phyloP scores from a whole-genome alignment of 1,140 invertebrate genomes.

The Drosophila lini region DNA sequence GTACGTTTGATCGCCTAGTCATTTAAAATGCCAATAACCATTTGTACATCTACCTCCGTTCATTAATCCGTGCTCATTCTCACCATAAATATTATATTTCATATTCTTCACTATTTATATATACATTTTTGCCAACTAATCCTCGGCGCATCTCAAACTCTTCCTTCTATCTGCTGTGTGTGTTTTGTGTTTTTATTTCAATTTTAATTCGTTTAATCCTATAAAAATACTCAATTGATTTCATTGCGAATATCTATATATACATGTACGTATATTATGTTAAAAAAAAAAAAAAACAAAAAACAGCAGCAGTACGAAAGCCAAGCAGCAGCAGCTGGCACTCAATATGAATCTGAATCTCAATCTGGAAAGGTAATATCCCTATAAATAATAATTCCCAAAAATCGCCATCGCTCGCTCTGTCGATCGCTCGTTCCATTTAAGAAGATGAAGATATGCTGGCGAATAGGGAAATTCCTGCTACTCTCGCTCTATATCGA shows the following conservation, averaged over 20 bases:
- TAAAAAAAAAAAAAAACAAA: conserved; percentile 20
- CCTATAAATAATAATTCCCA: conserved; percentile 31
- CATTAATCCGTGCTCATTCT: conserved; percentile 14
- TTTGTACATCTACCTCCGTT: conserved; percentile 14
- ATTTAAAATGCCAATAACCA: conserved; percentile 22
- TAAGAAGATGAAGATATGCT: conserved; percentile 45
- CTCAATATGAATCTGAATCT: conserved; percentile 62
- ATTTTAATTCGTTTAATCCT: conserved; percentile 29
- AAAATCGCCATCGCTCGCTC: conserved; percentile 38
- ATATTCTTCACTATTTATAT: conserved; percentile 3
- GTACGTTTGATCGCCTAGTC: conserved; percentile 23
- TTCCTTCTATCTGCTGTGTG: conserved; percentile 43
- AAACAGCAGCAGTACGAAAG: conserved; percentile 71
- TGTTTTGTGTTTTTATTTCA: conserved; percentile 33
- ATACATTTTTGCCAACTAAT: conserved; percentile 43
- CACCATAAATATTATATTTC: conserved; percentile 3
- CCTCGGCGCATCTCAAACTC: conserved; percentile 23
- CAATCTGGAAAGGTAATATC: conserved; percentile 77
- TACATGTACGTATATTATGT: conserved; percentile 32
- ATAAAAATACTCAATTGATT: conserved; percentile 35
- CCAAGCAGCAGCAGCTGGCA: conserved; percentile 75
- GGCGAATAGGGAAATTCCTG: conserved; percentile 81
- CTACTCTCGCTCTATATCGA: conserved; percentile 38
- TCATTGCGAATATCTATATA: conserved; percentile 36
- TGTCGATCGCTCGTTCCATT: conserved; percentile 33